These are phyloP conservation scores for Anseranas semipalmata DNA, from an alignment of 2,113 vertebrate species.

Conservation along the genomic window DNA sequence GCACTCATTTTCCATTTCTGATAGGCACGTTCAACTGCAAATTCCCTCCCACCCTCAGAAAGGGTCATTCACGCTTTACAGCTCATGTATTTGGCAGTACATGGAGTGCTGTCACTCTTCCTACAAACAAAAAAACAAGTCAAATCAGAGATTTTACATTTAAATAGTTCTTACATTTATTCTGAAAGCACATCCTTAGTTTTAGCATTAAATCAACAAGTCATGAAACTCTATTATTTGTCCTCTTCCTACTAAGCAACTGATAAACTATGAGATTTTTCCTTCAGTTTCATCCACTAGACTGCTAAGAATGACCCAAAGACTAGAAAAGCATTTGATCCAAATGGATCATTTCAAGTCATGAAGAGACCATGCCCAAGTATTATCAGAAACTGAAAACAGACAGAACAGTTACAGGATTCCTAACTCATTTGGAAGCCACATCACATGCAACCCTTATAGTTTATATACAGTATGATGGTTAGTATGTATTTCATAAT, in stretches of 20 bases:
- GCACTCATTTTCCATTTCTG: not conserved
- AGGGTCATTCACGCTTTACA: constrained; percentile 33
- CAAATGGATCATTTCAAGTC: not conserved
- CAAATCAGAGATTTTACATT: constrained; percentile 38
- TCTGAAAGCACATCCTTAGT: constrained; percentile 5
- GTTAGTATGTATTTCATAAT: not conserved
- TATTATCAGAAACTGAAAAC: not conserved
- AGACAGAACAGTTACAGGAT: not conserved
- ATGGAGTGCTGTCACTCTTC: constrained; percentile 23
- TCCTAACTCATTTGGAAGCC: not conserved
- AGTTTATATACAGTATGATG: not conserved
- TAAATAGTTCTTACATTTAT: not conserved
- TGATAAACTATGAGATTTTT: not conserved
- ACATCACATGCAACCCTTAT: not conserved
- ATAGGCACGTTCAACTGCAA: not conserved
- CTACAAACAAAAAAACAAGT: constrained; percentile 64
- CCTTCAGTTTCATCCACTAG: not conserved
- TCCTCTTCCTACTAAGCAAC: not conserved
- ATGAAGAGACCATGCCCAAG: accelerated
- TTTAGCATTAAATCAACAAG: not conserved
- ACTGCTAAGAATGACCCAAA: not conserved
- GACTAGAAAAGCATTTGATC: not conserved
- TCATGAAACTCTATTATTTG: not conserved
- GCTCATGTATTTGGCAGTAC: not conserved
- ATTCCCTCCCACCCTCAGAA: not conserved